Conservation (phyloP, 2,113 vertebrate genomes). For the Hyla sarda region DNA sequence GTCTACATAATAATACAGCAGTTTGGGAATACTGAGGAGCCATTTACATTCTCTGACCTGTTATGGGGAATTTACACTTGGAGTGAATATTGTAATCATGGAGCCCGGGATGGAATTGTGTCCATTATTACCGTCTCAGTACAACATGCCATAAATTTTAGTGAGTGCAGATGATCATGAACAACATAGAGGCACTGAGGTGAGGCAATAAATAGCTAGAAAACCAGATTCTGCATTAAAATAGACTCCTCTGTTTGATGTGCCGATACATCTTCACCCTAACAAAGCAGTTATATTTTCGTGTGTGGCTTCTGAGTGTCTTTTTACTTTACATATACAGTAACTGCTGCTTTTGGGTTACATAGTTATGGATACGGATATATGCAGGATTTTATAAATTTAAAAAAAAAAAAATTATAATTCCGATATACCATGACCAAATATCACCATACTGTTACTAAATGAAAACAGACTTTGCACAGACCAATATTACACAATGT, state of each 20-base stretch:
- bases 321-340: too few relatives aligned
- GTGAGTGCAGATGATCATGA: not conserved
- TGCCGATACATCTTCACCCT: conserved; percentile 28
- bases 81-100: conserved; percentile 21
- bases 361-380: too few relatives aligned
- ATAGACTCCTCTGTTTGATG: not conserved
- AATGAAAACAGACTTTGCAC: too few relatives aligned
- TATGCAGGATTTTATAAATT: too few relatives aligned
- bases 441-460: too few relatives aligned
- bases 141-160: conserved; percentile 11
- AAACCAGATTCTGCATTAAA: conserved; percentile 1
- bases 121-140: conserved; percentile 2
- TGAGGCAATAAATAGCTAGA: conserved; percentile 40
- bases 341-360: too few relatives aligned
- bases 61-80: conserved; percentile 14
- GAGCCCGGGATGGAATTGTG: not conserved
- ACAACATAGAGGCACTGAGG: not conserved
- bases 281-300: not conserved
- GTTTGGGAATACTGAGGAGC: not conserved
- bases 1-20: conserved; percentile 7
- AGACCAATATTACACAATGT: too few relatives aligned
- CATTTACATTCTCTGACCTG: not conserved
- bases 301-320: too few relatives aligned
- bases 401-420: too few relatives aligned
- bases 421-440: too few relatives aligned